Evolutionary conservation across 37 sponge, comb jelly and placozoan genomes (phyloP).

Genomic region (Ephydatia muelleri): DNA sequence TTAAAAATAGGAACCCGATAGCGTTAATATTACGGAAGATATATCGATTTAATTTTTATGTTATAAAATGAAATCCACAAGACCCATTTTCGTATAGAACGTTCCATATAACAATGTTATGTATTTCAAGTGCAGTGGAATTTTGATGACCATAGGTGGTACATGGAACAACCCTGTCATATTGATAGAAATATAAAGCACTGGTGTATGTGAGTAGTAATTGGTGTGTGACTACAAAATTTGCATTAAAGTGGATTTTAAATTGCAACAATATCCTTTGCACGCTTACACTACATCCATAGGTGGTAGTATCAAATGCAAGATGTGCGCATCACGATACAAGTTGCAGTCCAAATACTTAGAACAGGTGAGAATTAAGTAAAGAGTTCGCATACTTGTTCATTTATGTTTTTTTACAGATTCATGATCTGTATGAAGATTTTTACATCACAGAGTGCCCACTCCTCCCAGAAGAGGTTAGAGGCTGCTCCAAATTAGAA

Average conservation of each 20-base stretch:
- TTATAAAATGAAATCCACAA: too few species aligned
- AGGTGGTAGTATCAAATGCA: conserved; percentile 57
- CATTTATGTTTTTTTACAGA: conserved; percentile 38
- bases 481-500: conserved; percentile 79
- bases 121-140: too few species aligned
- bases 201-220: too few species aligned
- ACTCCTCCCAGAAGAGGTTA: conserved; percentile 86
- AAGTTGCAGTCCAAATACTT: conserved; percentile 93
- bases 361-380: conserved; percentile 75
- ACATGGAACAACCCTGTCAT: too few species aligned
- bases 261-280: background rate
- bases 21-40: too few species aligned
- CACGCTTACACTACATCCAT: background rate
- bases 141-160: too few species aligned
- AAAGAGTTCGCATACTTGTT: background rate
- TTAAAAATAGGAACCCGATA: too few species aligned
- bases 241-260: background rate
- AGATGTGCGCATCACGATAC: conserved; percentile 84
- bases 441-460: conserved; percentile 95
- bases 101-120: too few species aligned
- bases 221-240: too few species aligned
- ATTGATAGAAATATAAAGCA: too few species aligned
- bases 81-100: too few species aligned
- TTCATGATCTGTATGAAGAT: conserved; percentile 96
- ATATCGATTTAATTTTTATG: too few species aligned